Evolutionary conservation across 2,113 vertebrate species (phyloP).

Genomic region (Symphodus melops): DNA sequence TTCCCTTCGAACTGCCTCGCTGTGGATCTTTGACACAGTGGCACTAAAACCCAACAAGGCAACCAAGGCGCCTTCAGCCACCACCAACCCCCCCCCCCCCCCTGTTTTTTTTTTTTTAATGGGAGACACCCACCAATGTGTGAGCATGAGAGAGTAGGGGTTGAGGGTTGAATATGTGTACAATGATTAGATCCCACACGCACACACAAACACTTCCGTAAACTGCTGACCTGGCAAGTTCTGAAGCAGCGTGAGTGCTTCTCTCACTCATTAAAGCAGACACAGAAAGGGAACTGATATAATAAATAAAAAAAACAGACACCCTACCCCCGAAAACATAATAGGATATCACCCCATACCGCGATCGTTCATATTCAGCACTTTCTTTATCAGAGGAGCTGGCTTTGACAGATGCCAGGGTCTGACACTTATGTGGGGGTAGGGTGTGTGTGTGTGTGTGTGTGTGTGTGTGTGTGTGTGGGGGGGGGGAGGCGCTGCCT

Average conservation of each 20-base stretch:
- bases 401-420: slow-evolving; percentile 58
- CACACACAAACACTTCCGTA: slow-evolving; percentile 31
- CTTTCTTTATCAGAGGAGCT: slow-evolving; percentile 58
- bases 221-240: slow-evolving; percentile 67
- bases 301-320: slow-evolving; percentile 66
- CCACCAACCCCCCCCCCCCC: slow-evolving; percentile 29
- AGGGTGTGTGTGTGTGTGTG: not conserved
- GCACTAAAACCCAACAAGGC: slow-evolving; percentile 53
- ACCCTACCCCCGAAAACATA: slow-evolving; percentile 66
- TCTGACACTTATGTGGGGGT: slow-evolving; percentile 53
- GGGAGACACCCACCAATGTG: slow-evolving; percentile 6
- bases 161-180: not conserved
- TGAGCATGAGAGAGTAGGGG: not conserved
- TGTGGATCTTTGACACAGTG: slow-evolving; percentile 59
- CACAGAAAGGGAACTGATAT: slow-evolving; percentile 43
- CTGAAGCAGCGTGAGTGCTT: slow-evolving; percentile 35
- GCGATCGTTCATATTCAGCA: slow-evolving; percentile 72
- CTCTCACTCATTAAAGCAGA: slow-evolving; percentile 63
- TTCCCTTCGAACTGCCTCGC: slow-evolving; percentile 51
- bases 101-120: not conserved
- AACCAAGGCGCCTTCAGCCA: slow-evolving; percentile 26
- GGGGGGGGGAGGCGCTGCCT: slow-evolving; percentile 3
- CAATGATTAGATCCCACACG: slow-evolving; percentile 49
- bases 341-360: slow-evolving; percentile 69
- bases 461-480: no score